A percentile compares a stretch with the other conserved stretches of the same genome.
Conservation (phyloP, 2,113 vertebrate genomes). For the Hippocampus barbouri region DNA sequence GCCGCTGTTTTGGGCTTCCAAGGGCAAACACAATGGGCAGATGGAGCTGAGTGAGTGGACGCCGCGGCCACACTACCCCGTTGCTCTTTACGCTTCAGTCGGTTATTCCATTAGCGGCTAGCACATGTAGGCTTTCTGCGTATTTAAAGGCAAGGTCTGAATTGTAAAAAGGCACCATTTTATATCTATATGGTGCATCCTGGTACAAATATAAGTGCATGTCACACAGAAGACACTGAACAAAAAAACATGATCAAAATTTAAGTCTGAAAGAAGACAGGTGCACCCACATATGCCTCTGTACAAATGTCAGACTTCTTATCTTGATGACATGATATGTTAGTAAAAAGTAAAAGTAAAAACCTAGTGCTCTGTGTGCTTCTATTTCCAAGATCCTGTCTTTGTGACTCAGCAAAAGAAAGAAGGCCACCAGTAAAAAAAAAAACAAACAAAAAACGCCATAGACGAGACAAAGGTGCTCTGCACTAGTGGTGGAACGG, state of each 20-base stretch:
- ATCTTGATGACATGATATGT: too few species aligned
- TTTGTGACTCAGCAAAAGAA: too few species aligned
- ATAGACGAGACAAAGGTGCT: too few species aligned
- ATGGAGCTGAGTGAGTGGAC: conserved; percentile 57
- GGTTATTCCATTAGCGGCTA: conserved; percentile 5
- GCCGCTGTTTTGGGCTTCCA: conserved; percentile 64
- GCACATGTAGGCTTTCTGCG: conserved; percentile 25
- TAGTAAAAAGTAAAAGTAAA: too few species aligned
- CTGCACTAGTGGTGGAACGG: too few species aligned
- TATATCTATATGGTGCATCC: background rate
- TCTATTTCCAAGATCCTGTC: too few species aligned
- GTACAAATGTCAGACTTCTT: too few species aligned
- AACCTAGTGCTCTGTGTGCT: too few species aligned
- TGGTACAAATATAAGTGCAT: background rate
- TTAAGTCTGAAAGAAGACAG: background rate
- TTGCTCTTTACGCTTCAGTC: conserved; percentile 44
- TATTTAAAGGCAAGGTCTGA: conserved; percentile 34
- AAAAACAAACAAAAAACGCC: too few species aligned
- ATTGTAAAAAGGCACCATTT: conserved; percentile 1
- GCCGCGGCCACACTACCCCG: conserved; percentile 54
- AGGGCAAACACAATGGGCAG: conserved; percentile 69
- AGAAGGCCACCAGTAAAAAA: too few species aligned
- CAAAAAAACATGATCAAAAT: background rate
- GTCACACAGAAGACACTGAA: too few species aligned
- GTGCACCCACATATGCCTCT: too few species aligned